Evolutionary conservation across 2,888 invertebrate genomes (phyloP), one percentile per base, ranked within the genome.

Genomic region (Synanthedon vespiformis): DNA sequence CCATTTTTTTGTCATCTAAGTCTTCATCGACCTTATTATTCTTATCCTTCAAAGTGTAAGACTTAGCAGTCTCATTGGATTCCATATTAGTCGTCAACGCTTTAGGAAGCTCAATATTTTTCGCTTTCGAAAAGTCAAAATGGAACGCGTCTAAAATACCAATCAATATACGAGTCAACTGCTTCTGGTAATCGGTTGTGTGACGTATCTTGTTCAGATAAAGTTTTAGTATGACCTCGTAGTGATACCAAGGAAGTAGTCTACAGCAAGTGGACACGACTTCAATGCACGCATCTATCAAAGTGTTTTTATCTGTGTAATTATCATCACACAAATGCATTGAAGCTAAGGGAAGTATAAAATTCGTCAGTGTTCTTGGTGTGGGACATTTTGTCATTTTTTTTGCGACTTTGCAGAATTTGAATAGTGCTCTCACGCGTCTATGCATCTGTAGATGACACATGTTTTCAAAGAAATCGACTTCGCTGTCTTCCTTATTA

Each of bases 401-500:
- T 67, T 89, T 92, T 48, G 91, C 89, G 5, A 92, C 74, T 58
- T 90, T 89, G 56, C 91, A 91, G 68, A 95, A 93, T 65, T 93
- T 94, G 13, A 93, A 75, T 49, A 98, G 73, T 0, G 97, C 98
- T 64, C 95, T 90, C 0, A 94, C 93, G 67, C 95, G 92, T 56
- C 97, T 90, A 72, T 97, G 96, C 53, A 93, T 82, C 86, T 98
- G 95, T 49, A 95, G 77, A 81, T 99, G 98, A 27, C 91, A 91
- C 67, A 97, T 91, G 72, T 98, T 98, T 67, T 96, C 95, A 72
- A 97, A 98, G 89, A 99, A 97, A 77, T 99, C 98, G 0, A 94
- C 92, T 75, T 98, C 97, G 8, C 89, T 74, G 72, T 98, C 96
- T 50, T 77, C 81, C 72, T 91, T 89, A 66, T 93, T 92, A 0